Evolutionary conservation across 30 jellyfish, hydroid and myxozoan species (phyloP).

Genomic region (Nemopilema nomurai): DNA sequence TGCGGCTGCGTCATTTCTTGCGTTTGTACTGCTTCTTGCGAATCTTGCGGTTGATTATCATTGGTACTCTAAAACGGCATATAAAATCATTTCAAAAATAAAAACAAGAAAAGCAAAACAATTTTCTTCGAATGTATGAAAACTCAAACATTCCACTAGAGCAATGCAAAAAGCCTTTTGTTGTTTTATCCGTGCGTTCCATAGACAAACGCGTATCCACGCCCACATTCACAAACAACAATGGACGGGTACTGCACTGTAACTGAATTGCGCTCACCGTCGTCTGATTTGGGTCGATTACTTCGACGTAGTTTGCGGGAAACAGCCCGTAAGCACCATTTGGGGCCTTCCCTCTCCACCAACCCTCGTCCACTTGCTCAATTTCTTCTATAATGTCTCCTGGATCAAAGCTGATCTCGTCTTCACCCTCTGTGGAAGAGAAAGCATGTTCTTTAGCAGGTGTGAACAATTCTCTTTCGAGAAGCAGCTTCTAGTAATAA

Average conservation of each 20-base stretch:
- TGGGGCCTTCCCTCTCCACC: conserved; percentile 95
- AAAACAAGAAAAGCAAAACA: too few species aligned
- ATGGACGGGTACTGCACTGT: too few species aligned
- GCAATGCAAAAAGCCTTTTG: too few species aligned
- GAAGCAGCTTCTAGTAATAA: too few species aligned
- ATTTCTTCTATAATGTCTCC: conserved; percentile 75
- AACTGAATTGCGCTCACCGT: not conserved
- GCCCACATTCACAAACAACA: too few species aligned
- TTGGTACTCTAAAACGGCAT: not conserved
- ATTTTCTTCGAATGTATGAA: too few species aligned
- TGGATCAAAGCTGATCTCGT: conserved; percentile 89
- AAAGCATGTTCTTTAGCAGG: not conserved
- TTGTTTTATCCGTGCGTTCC: too few species aligned
- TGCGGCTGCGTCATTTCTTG: not conserved
- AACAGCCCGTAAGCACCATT: conserved; percentile 77
- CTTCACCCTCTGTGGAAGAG: conserved; percentile 77
- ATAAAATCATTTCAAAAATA: too few species aligned
- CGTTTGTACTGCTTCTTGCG: not conserved
- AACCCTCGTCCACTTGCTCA: conserved; percentile 85
- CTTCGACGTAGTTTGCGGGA: conserved; percentile 92
- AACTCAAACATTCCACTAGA: too few species aligned
- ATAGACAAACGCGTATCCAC: too few species aligned
- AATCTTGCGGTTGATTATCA: not conserved
- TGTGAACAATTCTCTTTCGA: too few species aligned
- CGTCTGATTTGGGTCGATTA: not conserved